Base-by-base conservation (phyloP, 1,140 invertebrate species). In the Anoplolepis gracilipes region DNA sequence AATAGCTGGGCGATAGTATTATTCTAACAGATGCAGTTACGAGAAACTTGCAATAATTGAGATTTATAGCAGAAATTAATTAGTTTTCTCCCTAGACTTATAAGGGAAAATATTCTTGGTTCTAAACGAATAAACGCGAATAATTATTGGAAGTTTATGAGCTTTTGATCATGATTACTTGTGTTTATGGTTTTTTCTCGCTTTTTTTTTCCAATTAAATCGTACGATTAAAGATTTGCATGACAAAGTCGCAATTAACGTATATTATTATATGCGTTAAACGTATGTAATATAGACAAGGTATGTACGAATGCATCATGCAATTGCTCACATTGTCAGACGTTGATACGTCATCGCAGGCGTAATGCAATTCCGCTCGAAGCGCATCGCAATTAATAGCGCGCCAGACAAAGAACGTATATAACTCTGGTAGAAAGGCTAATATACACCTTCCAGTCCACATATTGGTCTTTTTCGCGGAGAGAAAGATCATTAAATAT, bases 321-420 rank as follows among this genome's bases (percentile, higher is more conserved):
- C 65, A 55, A 91, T 93, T 90, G 91, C 87, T 92, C 90, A 87
- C 92, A 92, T 91, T 91, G 89, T 91, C 87, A 87, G 86, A 90
- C 87, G 72, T 77, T 86, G 82, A 88, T 85, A 88, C 85, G 36
- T 72, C 49, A 72, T 70, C 36, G 49, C 64, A 25, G 11, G 30
- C n/a, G 4, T 30, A 59, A 77, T 25, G 75, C 64, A 53, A 78
- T 78, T 77, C 75, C 42, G 59, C 28, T 49, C 39, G 42, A 28
- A 28, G 33, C 13, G 30, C 53, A 78, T 49, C 13, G n/a, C n/a
- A 79, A 55, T 22, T 77, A 64, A 33, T 33, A 49, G 25, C 39
- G 16, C 33, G 33, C 28, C 19, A 13, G 33, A 79, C 46, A 79
- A 69, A 69, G 77, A 79, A 39, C 30, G 16, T 19, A 55, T 22